Evolutionary conservation across 2,888 invertebrate species (phyloP).

Genomic region (Mimachlamys varia): DNA sequence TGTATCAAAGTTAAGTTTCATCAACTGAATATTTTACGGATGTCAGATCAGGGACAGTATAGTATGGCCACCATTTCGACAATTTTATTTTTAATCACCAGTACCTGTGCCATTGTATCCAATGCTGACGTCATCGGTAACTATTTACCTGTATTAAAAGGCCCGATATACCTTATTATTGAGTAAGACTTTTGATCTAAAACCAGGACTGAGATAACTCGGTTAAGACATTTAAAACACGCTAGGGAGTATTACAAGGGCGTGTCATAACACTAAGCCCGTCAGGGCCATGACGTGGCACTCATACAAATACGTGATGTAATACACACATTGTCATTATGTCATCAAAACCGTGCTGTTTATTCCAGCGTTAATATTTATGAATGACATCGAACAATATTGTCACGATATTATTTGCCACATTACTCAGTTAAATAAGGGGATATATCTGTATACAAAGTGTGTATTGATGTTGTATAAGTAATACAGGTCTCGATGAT

Average conservation of each 20-base stretch:
- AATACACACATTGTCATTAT: not conserved
- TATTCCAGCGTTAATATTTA: not conserved
- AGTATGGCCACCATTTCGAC: too few species aligned
- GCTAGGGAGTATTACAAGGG: not conserved
- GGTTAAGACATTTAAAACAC: not conserved
- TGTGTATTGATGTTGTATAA: not conserved
- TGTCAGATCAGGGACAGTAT: too few species aligned
- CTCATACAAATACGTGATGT: not conserved
- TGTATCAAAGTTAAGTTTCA: too few species aligned
- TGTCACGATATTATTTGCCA: not conserved
- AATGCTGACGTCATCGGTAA: too few species aligned
- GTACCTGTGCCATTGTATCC: too few species aligned
- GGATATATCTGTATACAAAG: not conserved
- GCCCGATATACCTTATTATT: too few species aligned
- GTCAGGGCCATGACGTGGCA: not conserved
- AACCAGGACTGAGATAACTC: not conserved
- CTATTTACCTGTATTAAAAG: too few species aligned
- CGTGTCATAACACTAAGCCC: not conserved
- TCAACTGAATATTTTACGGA: too few species aligned
- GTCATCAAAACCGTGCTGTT: not conserved
- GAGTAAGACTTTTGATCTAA: too few species aligned
- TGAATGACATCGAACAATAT: not conserved
- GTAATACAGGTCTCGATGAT: too few species aligned
- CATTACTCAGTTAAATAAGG: not conserved
- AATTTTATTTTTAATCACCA: too few species aligned